Base-by-base conservation (phyloP, 1,140 invertebrate genomes). In the Drosophila parvula region DNA sequence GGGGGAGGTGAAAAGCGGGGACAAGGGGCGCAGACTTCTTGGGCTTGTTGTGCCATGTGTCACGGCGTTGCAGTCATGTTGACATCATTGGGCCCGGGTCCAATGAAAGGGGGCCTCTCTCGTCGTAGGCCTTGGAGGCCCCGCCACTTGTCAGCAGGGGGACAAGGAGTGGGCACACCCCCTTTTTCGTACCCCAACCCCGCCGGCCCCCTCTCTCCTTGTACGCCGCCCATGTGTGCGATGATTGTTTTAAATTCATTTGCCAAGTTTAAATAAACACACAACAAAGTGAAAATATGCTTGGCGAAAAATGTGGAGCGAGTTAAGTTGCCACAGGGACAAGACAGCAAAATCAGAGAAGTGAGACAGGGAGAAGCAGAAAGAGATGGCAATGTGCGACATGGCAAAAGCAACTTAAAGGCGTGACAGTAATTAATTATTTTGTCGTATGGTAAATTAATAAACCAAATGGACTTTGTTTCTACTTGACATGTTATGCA, bases 351-450 rank as follows among this genome's bases (percentile, higher is more conserved):
- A 62, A 53, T 43, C 47, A 44, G 50, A 16, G 36, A 36, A 11
- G 53, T 41, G 45, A 40, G 32, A 48, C 34, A 8, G 22, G 22
- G 22, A 16, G 18, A n/a, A 38, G 11, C n/a, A 44, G 62, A 30
- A 27, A 43, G 45, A 38, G 40, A 62, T 12, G 9, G 41, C 32
- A 9, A 22, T 4, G 32, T 36, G 11, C 38, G 41, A 30, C 38
- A 41, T 51, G 67, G 78, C 81, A 78, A 79, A 74, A 76, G 81
- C 84, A 89, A 89, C 84, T 89, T 88, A 82, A 88, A 91, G 90
- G 90, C 90, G 90, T 90, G 90, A 91, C 90, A 90, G 90, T 91
- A 91, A 91, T 91, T 91, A 91, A 91, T 91, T 91, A 91, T 90
- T 90, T 90, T 90, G 90, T 90, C 84, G 85, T 91, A 91, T 91